These are phyloP conservation scores for Zhengitettix transpicula DNA, from an alignment of 2,888 invertebrate genomes.

Conservation along the genomic window DNA sequence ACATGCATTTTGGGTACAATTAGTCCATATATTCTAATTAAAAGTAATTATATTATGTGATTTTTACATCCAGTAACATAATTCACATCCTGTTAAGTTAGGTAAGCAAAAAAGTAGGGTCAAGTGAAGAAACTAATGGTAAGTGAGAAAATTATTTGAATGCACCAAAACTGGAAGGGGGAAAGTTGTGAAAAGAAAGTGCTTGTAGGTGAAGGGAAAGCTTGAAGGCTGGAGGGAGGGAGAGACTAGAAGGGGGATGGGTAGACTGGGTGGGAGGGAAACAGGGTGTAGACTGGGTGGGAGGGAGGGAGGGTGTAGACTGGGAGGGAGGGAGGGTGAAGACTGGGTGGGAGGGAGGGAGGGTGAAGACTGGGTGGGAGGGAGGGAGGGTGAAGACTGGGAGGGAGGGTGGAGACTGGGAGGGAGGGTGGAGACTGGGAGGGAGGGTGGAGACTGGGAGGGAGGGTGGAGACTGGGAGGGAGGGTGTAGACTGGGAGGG, in stretches of 20 bases:
- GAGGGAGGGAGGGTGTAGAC: background rate
- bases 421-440: background rate
- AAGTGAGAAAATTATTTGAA: background rate
- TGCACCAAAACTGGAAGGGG: background rate
- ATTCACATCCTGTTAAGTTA: too few relatives aligned
- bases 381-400: background rate
- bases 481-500: background rate
- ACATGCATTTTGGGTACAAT: too few relatives aligned
- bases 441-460: background rate
- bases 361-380: background rate
- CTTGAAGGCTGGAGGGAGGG: background rate
- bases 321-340: background rate
- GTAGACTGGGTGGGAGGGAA: background rate
- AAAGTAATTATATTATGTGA: too few relatives aligned
- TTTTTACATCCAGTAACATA: too few relatives aligned
- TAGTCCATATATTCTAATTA: too few relatives aligned
- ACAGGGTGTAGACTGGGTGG: background rate
- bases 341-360: background rate
- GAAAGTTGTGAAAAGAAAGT: background rate
- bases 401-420: background rate
- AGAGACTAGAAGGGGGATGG: background rate
- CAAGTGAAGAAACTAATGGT: background rate
- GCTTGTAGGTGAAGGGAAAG: background rate
- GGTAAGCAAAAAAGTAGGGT: background rate
- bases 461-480: background rate